Evolutionary conservation across 2,797 vertebrate genomes (phyloP).

Genomic region (Leptatherina wallacei): DNA sequence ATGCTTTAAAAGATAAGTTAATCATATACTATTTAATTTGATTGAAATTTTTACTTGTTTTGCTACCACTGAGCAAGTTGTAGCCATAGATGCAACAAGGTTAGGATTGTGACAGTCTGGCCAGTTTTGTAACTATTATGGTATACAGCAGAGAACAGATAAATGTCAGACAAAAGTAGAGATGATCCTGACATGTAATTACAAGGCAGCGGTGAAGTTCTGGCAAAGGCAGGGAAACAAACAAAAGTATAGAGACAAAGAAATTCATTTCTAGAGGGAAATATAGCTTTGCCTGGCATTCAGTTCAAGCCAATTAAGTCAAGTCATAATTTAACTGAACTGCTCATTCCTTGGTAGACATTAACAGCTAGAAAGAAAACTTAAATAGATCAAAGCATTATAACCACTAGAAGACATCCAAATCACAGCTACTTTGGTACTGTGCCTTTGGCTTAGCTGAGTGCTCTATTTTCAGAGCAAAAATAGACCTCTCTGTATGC

Average conservation of each 20-base stretch:
- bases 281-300: conserved; percentile 36
- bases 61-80: background rate
- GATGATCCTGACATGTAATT: conserved; percentile 67
- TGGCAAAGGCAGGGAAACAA: conserved; percentile 56
- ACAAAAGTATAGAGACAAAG: conserved; percentile 63
- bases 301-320: conserved; percentile 38
- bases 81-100: conserved; percentile 20
- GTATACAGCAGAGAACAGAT: conserved; percentile 45
- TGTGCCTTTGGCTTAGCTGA: conserved; percentile 57
- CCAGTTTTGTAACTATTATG: conserved; percentile 44
- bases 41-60: background rate
- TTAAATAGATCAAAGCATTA: conserved; percentile 67
- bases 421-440: conserved; percentile 34
- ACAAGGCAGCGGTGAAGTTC: conserved; percentile 62
- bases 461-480: conserved; percentile 44
- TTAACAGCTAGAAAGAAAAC: conserved; percentile 48
- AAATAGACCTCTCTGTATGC: conserved; percentile 48
- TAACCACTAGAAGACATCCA: conserved; percentile 48
- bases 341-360: conserved; percentile 38
- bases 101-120: conserved; percentile 15
- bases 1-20: background rate
- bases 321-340: conserved; percentile 50
- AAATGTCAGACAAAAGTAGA: conserved; percentile 53
- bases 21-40: background rate
- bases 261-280: conserved; percentile 54